Evolutionary conservation across 2,113 vertebrate species (phyloP).

Genomic region (Myiozetetes cayanensis): DNA sequence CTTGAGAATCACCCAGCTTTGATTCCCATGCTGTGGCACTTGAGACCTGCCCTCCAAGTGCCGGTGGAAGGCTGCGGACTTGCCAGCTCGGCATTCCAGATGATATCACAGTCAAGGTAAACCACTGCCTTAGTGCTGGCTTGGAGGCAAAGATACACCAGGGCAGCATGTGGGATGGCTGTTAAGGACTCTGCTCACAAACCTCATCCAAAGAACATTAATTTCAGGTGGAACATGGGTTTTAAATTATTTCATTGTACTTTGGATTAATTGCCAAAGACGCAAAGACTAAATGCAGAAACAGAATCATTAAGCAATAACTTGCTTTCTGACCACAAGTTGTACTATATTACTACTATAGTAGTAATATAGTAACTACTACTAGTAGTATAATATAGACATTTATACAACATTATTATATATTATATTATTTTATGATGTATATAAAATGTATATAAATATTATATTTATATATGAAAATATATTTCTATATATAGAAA

Average conservation of each 20-base stretch:
- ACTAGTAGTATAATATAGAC: too few species aligned
- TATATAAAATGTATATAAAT: too few species aligned
- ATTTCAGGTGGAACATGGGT: not conserved
- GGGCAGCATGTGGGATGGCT: not conserved
- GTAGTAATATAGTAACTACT: too few species aligned
- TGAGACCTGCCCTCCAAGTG: not conserved
- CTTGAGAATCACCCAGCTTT: not conserved
- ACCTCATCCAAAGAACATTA: not conserved
- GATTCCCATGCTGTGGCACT: not conserved
- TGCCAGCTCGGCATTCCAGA: fast-evolving
- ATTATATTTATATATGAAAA: too few species aligned
- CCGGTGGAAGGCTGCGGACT: fast-evolving
- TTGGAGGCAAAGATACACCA: not conserved
- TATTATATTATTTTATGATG: too few species aligned
- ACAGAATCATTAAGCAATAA: not conserved
- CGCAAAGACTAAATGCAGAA: not conserved
- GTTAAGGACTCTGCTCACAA: not conserved
- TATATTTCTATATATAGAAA: too few species aligned
- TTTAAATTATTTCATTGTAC: not conserved
- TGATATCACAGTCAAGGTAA: not conserved
- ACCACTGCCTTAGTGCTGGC: not conserved
- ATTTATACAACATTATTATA: too few species aligned
- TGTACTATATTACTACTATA: not conserved
- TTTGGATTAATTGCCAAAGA: not conserved
- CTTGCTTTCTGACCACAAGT: not conserved